Evolutionary conservation across 2,888 invertebrate genomes (phyloP).

Genomic region (Diaperis boleti): DNA sequence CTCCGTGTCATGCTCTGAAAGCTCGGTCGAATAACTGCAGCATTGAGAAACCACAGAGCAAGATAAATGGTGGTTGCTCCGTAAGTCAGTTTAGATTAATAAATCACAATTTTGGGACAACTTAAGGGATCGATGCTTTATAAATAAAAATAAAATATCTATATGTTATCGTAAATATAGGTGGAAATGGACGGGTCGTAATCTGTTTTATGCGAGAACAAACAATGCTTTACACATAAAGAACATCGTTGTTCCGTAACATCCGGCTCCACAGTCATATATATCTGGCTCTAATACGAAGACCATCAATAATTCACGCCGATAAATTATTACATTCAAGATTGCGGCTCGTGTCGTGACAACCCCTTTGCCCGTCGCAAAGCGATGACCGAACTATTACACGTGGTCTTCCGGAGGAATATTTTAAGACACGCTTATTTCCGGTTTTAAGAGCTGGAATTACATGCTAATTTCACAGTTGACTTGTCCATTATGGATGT

Average conservation of each 20-base stretch:
- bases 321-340: slow-evolving; percentile 50
- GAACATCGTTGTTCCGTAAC: slow-evolving; percentile 40
- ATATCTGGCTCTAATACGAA: slow-evolving; percentile 43
- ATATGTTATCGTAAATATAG: slow-evolving; percentile 42
- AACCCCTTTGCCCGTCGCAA: slow-evolving; percentile 19
- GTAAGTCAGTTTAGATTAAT: slow-evolving; percentile 34
- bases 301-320: slow-evolving; percentile 49
- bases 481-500: slow-evolving; percentile 4
- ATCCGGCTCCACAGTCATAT: slow-evolving; percentile 32
- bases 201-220: slow-evolving; percentile 47
- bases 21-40: not conserved
- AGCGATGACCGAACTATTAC: slow-evolving; percentile 5
- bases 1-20: not conserved
- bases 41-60: not conserved
- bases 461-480: slow-evolving; percentile 6
- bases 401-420: slow-evolving; percentile 11
- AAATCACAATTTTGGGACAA: slow-evolving; percentile 34
- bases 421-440: not conserved
- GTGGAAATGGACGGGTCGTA: slow-evolving; percentile 41
- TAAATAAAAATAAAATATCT: slow-evolving; percentile 42
- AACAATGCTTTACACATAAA: slow-evolving; percentile 47
- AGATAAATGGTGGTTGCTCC: slow-evolving; percentile 20
- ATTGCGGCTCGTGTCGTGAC: slow-evolving; percentile 42
- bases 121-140: slow-evolving; percentile 25
- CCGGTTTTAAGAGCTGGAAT: not conserved